Evolutionary conservation across 2,797 vertebrate species (phyloP), one percentile per base, ranked within the genome.

Genomic region (Sebastiscus albofasciatus): DNA sequence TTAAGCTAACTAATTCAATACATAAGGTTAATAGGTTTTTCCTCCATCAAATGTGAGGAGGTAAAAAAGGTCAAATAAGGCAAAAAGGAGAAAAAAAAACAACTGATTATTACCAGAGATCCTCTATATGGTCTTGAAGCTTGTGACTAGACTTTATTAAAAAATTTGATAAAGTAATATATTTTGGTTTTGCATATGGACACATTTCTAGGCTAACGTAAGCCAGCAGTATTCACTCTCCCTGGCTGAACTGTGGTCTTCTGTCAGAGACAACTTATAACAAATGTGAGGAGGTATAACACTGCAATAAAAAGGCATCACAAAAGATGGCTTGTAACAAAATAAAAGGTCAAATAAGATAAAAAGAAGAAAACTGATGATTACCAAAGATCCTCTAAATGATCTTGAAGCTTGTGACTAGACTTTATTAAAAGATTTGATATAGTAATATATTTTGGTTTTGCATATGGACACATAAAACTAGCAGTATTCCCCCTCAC

Each of bases 221-320:
- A 34, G 65, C 12, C 5, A 49, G 39, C 31, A 67, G 4, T 3
- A 8, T n/a, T 65, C 2, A 14, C 2, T 1, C 2, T 42, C 7
- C n/a, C 10, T 36, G 58, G 4, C 10, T 90, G 93, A 91, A 91
- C 94, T 92, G 93, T 93, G 87, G 2, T 73, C 87, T 46, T 11
- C n/a, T 66, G 7, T 49, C 24, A 62, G 18, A 65, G 11, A 80
- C 59, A 75, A 29, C 6, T 54, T 69, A 73, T 82, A 78, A 29
- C 29, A 29, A 29, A 29, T 29, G 29, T 29, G 29, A 29, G 29
- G 29, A 29, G 29, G 29, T 29, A 29, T 29, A 29, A 36, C 2
- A 3, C 5, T 52, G 36, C 4, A 7, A 59, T 6, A 34, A 26
- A 55, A 49, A 14, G 6, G 10, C 7, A 39, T 14, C 12, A 55